Evolutionary conservation across 2,113 vertebrate genomes (phyloP), one percentile per base, ranked within the genome.

Genomic region (Pitta sordida): DNA sequence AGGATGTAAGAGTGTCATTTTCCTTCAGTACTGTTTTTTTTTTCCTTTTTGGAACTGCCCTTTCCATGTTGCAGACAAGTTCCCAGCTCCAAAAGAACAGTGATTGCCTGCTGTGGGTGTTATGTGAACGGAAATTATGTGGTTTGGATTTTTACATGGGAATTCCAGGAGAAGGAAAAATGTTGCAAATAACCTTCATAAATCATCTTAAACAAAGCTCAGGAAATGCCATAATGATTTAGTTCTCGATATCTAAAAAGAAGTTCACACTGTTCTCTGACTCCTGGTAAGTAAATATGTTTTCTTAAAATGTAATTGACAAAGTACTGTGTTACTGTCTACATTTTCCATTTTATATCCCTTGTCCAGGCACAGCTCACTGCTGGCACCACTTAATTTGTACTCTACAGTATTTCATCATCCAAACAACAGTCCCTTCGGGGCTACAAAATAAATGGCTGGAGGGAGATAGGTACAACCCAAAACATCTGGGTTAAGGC

Each of bases 181-280:
- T 55, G 46, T 79, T 87, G 58, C 65, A 93, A 91, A 84, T 43
- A 89, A 51, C 37, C 46, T 75, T 80, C 62, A 94, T 76, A 96
- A 92, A 87, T 69, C 2, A 63, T 64, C 94, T 94, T 36, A 84
- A 95, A 91, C 81, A 93, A 93, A 95, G 88, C 48, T 92, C 77
- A 56, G 80, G 86, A 96, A 95, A 86, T 91, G 41, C 69, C 52
- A 59, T 67, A 44, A 93, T 69, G 29, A 76, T 89, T 94, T 89
- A 87, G 41, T 37, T 60, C 41, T 81, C 46, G 76, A 58, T 73
- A 85, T 51, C 70, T 78, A 53, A 78, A 44, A 76, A 60, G 41
- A 78, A 59, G 46, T 84, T 86, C 77, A 81, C 49, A 15, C 34
- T 89, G 69, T 65, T 92, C 30, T 83, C 46, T 64, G 73, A 88